Percentiles rank a stretch among this genome's conserved stretches.
Evolutionary conservation across 2,888 invertebrate species (phyloP).

Genomic region (Hypomecis atomaria): DNA sequence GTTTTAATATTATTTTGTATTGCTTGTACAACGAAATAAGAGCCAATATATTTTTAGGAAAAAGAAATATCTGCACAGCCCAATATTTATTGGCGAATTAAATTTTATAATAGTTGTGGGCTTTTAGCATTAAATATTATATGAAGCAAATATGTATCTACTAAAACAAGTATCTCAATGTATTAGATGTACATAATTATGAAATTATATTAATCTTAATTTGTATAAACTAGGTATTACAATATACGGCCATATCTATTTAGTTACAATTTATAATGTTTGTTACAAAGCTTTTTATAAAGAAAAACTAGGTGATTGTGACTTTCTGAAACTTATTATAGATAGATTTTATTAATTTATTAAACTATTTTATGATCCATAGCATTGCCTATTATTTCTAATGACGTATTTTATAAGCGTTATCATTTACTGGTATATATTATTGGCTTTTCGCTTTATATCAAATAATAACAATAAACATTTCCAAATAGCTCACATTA

Average conservation of each 20-base stretch:
- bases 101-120: too few species aligned
- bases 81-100: neutral
- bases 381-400: neutral
- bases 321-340: constrained; percentile 16
- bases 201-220: neutral
- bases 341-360: constrained; percentile 41
- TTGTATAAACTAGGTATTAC: neutral
- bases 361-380: constrained; percentile 28
- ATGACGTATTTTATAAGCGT: neutral
- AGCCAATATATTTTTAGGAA: neutral
- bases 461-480: too few species aligned
- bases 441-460: too few species aligned
- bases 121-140: neutral
- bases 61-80: neutral
- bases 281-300: constrained; percentile 15
- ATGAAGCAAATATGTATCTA: neutral
- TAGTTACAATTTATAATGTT: constrained; percentile 21
- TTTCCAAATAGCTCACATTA: too few species aligned
- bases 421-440: too few species aligned
- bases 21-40: constrained; percentile 4
- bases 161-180: constrained; percentile 1
- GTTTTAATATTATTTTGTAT: neutral
- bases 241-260: constrained; percentile 23
- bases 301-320: constrained; percentile 15
- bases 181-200: constrained; percentile 5